Percentiles rank a stretch among this genome's conserved stretches.
These are phyloP conservation scores for Tenthredo amoena DNA, from an alignment of 2,888 invertebrate species.

Conservation along the genomic window DNA sequence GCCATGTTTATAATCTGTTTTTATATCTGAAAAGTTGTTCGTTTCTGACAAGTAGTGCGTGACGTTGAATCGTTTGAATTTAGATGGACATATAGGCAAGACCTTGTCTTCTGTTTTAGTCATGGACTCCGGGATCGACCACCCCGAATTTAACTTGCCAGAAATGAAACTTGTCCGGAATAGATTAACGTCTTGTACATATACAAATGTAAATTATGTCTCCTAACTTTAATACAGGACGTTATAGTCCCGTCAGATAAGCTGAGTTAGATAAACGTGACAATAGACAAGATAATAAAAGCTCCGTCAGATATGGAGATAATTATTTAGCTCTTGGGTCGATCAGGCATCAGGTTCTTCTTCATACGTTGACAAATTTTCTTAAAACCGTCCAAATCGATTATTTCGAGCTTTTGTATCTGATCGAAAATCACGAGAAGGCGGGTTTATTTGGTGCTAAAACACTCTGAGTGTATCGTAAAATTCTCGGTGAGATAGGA, in stretches of 20 bases:
- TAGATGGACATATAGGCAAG: neutral
- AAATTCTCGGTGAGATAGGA: neutral
- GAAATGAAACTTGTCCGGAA: conserved; percentile 12
- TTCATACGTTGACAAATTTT: neutral
- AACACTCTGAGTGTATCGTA: neutral
- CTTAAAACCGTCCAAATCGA: neutral
- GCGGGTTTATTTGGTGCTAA: neutral
- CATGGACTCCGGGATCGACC: neutral
- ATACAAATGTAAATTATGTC: neutral
- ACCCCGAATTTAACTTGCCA: neutral
- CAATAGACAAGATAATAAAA: neutral
- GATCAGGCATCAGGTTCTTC: neutral
- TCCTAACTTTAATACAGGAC: neutral
- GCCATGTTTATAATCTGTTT: neutral
- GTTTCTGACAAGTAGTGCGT: conserved; percentile 4
- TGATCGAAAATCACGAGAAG: neutral
- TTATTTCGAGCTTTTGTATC: neutral
- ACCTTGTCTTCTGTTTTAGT: neutral
- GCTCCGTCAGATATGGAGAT: neutral
- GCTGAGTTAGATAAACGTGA: neutral
- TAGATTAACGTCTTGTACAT: conserved; percentile 28
- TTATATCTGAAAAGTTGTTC: neutral
- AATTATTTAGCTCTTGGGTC: neutral
- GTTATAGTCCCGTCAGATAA: neutral
- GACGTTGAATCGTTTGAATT: conserved; percentile 38